These are phyloP conservation scores for Ammospiza nelsoni DNA, from an alignment of 2,113 vertebrate species.

Conservation along the genomic window DNA sequence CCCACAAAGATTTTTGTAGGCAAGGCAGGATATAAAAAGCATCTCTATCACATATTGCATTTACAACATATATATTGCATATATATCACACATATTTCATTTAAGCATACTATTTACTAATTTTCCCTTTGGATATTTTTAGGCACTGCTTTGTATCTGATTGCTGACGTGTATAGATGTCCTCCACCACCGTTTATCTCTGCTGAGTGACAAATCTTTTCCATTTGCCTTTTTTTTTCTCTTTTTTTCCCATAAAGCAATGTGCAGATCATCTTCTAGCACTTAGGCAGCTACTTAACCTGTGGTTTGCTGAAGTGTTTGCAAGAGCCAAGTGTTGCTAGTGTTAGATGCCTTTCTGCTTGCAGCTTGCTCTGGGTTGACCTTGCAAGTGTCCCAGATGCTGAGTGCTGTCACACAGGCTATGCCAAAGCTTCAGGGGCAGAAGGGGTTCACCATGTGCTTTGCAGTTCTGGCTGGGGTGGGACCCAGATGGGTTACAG, in stretches of 20 bases:
- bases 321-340: not conserved
- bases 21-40: not conserved
- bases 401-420: not conserved
- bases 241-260: not conserved
- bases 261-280: not conserved
- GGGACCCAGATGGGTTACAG: not conserved
- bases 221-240: not conserved
- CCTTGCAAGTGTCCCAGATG: not conserved
- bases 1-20: not conserved
- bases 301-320: not conserved
- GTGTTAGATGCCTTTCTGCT: not conserved
- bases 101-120: not conserved
- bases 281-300: not conserved
- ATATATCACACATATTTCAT: not conserved
- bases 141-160: not conserved
- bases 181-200: accelerated
- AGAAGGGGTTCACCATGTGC: not conserved
- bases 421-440: not conserved
- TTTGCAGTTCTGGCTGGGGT: not conserved
- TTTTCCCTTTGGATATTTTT: not conserved
- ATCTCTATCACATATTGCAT: not conserved
- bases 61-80: not conserved
- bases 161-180: not conserved
- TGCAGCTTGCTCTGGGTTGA: not conserved
- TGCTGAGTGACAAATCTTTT: not conserved